Base-by-base conservation (phyloP, 2,888 invertebrate species). In the Euplexia lucipara region DNA sequence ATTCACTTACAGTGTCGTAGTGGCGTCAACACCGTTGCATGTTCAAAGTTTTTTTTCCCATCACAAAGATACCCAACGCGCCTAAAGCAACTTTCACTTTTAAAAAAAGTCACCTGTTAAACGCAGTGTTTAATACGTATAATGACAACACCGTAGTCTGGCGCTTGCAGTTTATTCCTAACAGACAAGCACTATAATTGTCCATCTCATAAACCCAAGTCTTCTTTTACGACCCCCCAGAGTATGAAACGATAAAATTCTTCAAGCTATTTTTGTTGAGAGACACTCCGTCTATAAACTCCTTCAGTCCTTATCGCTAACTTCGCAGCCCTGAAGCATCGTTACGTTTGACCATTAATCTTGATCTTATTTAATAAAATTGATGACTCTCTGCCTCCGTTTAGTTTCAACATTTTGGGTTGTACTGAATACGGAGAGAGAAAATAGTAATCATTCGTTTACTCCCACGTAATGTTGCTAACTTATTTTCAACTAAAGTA, bases 361-460 rank as follows among this genome's bases (percentile, higher is more conserved):
- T 91, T 86, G 83, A 87, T 90, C 86, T 88, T 86, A 87, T 92
- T 90, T 89, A 89, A 88, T 87, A 86, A 88, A 89, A 91, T 92
- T 89, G 91, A 92, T 91, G 91, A 85, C 82, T 84, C 80, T 74
- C 71, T 79, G 81, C 83, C 72, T 44, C 34, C 39, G 9, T 72
- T 78, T 65, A 72, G 74, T 71, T 48, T 56, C 22, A 42, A 52
- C 72, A 16, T 77, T 71, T 62, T 26, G 18, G 70, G 14, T 12
- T n/a, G 16, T 39, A 35, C 16, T 18, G 47, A 70, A 39, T 34
- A 45, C 5, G 5, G 26, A 18, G 14, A 39, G 18, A 26, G 37
- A n/a, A 41, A 42, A 18, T 14, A 3, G 12, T 35, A 26, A 53
- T 1, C 8, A 26, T 5, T 6, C 3, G 7, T 26, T 26, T 5